phyloP scores from a whole-genome alignment of 1,140 invertebrate genomes.

The Sycobia sp. region DNA sequence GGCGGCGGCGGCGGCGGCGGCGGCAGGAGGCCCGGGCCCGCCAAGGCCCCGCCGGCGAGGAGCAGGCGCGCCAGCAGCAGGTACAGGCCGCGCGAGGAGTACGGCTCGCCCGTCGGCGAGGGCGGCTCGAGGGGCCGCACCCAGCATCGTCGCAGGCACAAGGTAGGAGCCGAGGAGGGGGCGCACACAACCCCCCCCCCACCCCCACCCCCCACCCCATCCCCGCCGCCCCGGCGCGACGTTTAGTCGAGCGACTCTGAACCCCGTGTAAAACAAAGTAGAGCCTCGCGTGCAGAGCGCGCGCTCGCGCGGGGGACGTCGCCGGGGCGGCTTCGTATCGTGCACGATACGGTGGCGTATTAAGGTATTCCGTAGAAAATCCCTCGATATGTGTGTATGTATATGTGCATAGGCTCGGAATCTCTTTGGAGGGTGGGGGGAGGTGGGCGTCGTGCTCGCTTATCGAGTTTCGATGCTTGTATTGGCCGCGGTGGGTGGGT shows the following conservation, averaged over 20 bases:
- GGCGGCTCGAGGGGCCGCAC: background rate
- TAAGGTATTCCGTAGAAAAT: too few species aligned
- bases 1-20: background rate
- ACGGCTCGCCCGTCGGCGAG: background rate
- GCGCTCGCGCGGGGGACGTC: too few species aligned
- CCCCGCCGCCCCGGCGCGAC: background rate
- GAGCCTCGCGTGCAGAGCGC: background rate
- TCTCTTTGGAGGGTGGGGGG: too few species aligned
- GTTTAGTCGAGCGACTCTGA: background rate
- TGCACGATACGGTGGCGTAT: too few species aligned
- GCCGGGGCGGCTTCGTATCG: too few species aligned
- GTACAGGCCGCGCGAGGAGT: background rate
- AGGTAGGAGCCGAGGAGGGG: background rate
- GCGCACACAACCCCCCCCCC: too few species aligned
- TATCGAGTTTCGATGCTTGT: too few species aligned
- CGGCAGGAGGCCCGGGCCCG: background rate
- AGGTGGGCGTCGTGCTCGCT: too few species aligned
- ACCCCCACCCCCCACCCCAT: too few species aligned
- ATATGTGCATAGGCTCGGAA: too few species aligned
- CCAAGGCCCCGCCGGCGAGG: background rate
- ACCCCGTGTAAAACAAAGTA: background rate
- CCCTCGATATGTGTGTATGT: too few species aligned
- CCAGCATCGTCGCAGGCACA: conserved; percentile 15
- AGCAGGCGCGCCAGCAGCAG: background rate
- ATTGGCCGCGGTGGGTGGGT: too few species aligned